These are phyloP conservation scores for Syngnathus scovelli DNA, from an alignment of 2,113 vertebrate species.

Conservation along the genomic window DNA sequence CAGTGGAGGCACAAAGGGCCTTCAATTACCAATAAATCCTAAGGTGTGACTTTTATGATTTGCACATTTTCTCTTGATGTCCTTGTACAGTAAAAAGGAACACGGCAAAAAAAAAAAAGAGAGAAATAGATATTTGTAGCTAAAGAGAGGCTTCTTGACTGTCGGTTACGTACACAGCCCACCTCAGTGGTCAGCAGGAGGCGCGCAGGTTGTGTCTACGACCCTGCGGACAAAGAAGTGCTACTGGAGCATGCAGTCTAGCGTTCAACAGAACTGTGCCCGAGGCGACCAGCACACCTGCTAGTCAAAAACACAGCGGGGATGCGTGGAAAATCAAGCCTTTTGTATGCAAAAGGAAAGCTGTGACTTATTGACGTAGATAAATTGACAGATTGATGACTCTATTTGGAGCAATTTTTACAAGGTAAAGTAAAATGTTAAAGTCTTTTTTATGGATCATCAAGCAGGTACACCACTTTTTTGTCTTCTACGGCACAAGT, in stretches of 20 bases:
- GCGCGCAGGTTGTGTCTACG: conserved; percentile 11
- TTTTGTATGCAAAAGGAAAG: background rate
- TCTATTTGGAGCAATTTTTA: background rate
- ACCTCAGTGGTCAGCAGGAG: background rate
- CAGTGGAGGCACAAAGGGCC: background rate
- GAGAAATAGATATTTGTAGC: background rate
- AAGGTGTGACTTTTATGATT: background rate
- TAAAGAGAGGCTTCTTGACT: background rate
- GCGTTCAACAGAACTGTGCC: conserved; percentile 28
- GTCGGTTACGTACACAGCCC: background rate
- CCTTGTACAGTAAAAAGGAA: background rate
- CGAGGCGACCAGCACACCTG: conserved; percentile 46
- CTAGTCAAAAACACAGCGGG: conserved; percentile 20
- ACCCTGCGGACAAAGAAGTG: conserved; percentile 32
- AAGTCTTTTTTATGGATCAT: background rate
- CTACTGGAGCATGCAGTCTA: conserved; percentile 43
- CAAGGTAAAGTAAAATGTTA: background rate
- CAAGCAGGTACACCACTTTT: background rate
- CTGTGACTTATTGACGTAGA: conserved; percentile 1
- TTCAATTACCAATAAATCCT: background rate
- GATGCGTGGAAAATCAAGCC: background rate
- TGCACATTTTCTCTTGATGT: background rate
- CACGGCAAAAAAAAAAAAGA: background rate
- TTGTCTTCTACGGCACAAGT: background rate
- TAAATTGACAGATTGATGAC: background rate